Evolutionary conservation across 2,113 vertebrate species (phyloP).

Genomic region (Urocynchramus pylzowi): DNA sequence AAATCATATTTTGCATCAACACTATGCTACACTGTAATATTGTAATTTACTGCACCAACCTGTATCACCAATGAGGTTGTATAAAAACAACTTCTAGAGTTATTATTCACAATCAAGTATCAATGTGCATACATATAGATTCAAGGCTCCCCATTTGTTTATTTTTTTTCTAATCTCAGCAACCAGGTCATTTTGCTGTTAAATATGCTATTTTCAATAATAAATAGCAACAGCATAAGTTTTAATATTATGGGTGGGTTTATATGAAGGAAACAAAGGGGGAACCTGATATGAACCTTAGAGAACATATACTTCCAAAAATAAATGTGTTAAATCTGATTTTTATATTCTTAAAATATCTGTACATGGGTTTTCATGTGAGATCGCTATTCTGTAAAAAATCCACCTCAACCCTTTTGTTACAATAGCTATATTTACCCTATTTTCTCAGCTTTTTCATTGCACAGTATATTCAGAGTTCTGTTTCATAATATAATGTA

Average conservation of each 20-base stretch:
- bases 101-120: conserved; percentile 78
- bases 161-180: conserved; percentile 30
- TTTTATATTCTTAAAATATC: conserved; percentile 76
- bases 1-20: conserved; percentile 67
- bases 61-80: conserved; percentile 67
- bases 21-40: conserved; percentile 67
- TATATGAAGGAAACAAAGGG: conserved; percentile 53
- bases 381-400: conserved; percentile 68
- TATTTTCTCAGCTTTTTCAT: conserved; percentile 66
- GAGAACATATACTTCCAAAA: conserved; percentile 73
- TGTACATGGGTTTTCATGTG: conserved; percentile 73
- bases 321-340: conserved; percentile 77
- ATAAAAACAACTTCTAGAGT: conserved; percentile 70
- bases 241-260: not conserved
- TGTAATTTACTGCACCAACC: conserved; percentile 59
- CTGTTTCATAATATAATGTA: conserved; percentile 69
- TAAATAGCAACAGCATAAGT: conserved; percentile 5
- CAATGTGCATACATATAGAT: conserved; percentile 74
- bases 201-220: conserved; percentile 14
- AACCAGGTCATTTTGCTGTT: conserved; percentile 24
- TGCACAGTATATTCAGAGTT: conserved; percentile 80
- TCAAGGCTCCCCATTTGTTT: conserved; percentile 77
- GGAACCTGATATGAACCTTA: conserved; percentile 63
- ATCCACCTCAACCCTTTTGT: conserved; percentile 44
- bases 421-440: conserved; percentile 22